phyloP scores from a whole-genome alignment of 2,797 vertebrate genomes.

The Mormyrus proboscirostris region DNA sequence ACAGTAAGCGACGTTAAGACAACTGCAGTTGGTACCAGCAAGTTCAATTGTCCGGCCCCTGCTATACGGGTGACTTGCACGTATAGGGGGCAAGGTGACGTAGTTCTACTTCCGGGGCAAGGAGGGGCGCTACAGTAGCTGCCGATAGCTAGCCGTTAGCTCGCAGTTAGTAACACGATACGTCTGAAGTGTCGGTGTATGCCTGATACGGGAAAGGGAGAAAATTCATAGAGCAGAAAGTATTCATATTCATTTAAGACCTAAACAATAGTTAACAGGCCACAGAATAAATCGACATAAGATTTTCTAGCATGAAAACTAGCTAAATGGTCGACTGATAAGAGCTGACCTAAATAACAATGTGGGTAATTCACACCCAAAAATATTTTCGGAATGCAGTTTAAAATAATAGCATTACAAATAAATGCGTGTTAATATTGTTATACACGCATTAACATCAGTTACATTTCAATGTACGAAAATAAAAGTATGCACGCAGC shows the following conservation, averaged over 20 bases:
- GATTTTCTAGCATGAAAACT: not conserved
- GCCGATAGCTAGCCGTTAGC: not conserved
- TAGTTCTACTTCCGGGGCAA: slow-evolving; percentile 20
- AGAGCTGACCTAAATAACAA: not conserved
- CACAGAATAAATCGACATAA: not conserved
- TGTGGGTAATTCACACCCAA: not conserved
- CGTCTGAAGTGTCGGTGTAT: not conserved
- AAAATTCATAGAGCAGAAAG: not conserved
- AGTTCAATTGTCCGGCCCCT: not conserved
- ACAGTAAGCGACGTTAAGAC: not conserved
- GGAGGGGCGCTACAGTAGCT: not conserved
- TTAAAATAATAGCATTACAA: not conserved
- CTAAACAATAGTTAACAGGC: not conserved
- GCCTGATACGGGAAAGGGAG: not conserved
- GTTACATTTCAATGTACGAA: not conserved
- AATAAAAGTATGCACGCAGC: not conserved
- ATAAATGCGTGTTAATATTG: not conserved
- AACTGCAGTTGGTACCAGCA: not conserved
- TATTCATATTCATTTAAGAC: not conserved
- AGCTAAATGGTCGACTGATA: not conserved
- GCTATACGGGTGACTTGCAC: not conserved
- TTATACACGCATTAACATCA: not conserved
- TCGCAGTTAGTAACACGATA: not conserved
- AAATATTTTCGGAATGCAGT: not conserved
- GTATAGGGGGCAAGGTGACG: not conserved